phyloP scores from a whole-genome alignment of 2,113 vertebrate species.

The Chionodraco myersi region DNA sequence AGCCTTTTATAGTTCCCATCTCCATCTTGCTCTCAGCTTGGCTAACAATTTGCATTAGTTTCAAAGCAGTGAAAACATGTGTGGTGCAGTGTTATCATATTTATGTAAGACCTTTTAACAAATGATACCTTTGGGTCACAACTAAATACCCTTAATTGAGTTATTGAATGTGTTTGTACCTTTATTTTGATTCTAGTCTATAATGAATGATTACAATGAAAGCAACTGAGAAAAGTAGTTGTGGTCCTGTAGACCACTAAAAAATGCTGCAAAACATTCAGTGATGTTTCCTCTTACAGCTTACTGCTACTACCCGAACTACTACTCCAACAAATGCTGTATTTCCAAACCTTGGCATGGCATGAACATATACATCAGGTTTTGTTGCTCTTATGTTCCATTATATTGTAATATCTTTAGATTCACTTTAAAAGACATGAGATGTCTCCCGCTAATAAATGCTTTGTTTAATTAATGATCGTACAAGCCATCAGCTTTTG shows the following conservation, averaged over 20 bases:
- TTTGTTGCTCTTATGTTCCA: too few species aligned
- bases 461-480: slow-evolving; percentile 65
- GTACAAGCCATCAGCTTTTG: slow-evolving; percentile 45
- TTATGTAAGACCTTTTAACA: slow-evolving; percentile 5
- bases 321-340: background rate
- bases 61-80: slow-evolving; percentile 22
- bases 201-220: background rate
- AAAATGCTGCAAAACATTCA: background rate
- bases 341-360: too few species aligned
- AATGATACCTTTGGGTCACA: background rate
- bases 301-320: background rate
- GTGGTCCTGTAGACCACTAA: background rate
- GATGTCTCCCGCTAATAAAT: slow-evolving; percentile 25
- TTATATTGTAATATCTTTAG: background rate
- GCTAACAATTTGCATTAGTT: slow-evolving; percentile 42
- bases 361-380: too few species aligned
- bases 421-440: background rate
- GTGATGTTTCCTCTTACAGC: background rate
- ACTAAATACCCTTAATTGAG: background rate
- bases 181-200: background rate
- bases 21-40: background rate
- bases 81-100: background rate
- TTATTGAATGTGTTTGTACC: background rate
- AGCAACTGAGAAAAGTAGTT: background rate
- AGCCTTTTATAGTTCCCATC: background rate